Evolutionary conservation across 2,113 vertebrate species (phyloP), one percentile per base, ranked within the genome.

Genomic region (Ictalurus punctatus): DNA sequence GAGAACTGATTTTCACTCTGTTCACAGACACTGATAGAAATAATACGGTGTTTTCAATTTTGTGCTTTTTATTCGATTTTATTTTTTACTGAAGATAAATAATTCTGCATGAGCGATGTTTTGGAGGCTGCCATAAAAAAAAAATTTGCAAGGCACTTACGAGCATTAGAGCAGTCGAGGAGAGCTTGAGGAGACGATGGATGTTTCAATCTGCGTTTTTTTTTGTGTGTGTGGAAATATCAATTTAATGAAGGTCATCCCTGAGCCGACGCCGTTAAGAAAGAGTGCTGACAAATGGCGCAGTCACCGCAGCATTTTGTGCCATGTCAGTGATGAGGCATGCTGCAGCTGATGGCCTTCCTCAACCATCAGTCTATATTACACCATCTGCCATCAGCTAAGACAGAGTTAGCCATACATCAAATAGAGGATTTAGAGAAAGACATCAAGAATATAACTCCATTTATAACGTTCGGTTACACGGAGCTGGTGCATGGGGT

Each of bases 181-280:
- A 52, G 61, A 83, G 89, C 65, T 30, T 80, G 83, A 30, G 69
- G 58, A 89, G 61, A 76, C 44, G 88, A 87, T 87, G 86, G 88
- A 91, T 90, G 86, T 84, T 89, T 92, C 90, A 89, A 87, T 86
- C 84, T 89, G 58, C 67, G 19, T 87, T 86, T 85, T 48, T 79
- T 59, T 83, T 83, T 30, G 56, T 30, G n/a, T 30, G 44, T 84
- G 74, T 54, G 27, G 80, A 89, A 91, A 90, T 91, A 91, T 91
- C 85, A 87, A 90, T 69, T 89, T 92, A 90, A 91, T 89, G 90
- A 91, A 93, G 90, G 91, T 92, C 61, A 90, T 90, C 90, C 83
- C 71, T 87, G 87, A 88, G 88, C 69, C 30, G 71, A 69, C 58
- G 84, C 69, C 63, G 37, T 58, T 58, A 81, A 69, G 79, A 71